Base-by-base conservation (phyloP, 1,140 invertebrate genomes). In the Monomorium pharaonis region DNA sequence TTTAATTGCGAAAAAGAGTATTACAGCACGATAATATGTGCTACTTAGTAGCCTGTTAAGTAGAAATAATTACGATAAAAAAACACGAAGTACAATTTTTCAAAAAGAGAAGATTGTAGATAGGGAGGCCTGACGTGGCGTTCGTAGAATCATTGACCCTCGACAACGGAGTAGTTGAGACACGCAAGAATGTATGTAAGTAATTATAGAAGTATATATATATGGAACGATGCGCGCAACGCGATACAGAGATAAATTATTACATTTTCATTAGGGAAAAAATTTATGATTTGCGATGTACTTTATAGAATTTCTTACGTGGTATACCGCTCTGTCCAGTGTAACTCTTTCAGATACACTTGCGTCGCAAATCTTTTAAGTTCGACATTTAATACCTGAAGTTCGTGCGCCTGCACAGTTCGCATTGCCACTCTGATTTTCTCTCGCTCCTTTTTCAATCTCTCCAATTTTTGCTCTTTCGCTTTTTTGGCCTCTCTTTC, bases 401-500 rank as follows among this genome's bases (percentile, higher is more conserved):
- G 74, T 70, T 95, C 93, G n/a, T 92, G 88, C 10, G 92, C 86
- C 85, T 95, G 94, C 21, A 94, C 84, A 14, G 95, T 93, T 77
- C 95, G 92, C 2, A 92, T 94, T 49, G 94, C 94, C 27, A 96
- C 86, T 87, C 91, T 92, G 27, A 94, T 93, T 81, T 95, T 95
- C 9, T 96, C 94, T 3, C 92, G 91, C 77, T 96, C 96, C 56
- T 95, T 95, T 67, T 93, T 91, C 70, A 94, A 87, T 47, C 93
- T 94, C 44, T 94, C 92, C 47, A 94, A 85, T 37, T 84, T 92
- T 47, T 94, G 92, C 47, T 95, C 93, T 49, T 95, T 91, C 2
- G 90, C 94, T 2, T 95, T 69, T 76, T 94, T 94, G 47, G 93
- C 92, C 75, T 97, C 96, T 72, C 96, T 92, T 90, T 96, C 96